Conservation (phyloP, 2,797 vertebrate genomes). For the Hippocampus kuda region DNA sequence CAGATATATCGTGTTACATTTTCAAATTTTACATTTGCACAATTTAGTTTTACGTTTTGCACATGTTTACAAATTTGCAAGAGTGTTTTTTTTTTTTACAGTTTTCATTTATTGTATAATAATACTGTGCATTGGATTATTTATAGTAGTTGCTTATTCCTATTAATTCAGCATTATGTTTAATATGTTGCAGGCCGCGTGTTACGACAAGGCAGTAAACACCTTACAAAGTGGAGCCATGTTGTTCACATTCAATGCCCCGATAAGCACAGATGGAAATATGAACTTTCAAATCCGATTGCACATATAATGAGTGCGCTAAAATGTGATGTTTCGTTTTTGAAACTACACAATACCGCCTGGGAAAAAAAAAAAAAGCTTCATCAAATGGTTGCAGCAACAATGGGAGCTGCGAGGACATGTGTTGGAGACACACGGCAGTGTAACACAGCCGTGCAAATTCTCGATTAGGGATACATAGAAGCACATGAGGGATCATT, state of each 20-base stretch:
- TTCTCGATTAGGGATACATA: slow-evolving; percentile 53
- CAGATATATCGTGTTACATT: not conserved
- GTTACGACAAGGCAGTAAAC: not conserved
- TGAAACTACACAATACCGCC: not conserved
- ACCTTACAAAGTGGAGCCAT: not conserved
- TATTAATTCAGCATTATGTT: not conserved
- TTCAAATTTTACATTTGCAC: not conserved
- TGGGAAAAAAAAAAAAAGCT: slow-evolving; percentile 23
- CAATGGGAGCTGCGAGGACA: slow-evolving; percentile 47
- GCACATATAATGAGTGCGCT: not conserved
- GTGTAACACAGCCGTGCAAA: slow-evolving; percentile 65
- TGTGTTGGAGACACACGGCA: slow-evolving; percentile 47
- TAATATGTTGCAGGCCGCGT: not conserved
- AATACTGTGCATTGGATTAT: too few species aligned
- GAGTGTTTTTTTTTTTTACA: not conserved
- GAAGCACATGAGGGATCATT: slow-evolving; percentile 59
- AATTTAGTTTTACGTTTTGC: not conserved
- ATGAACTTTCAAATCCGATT: not conserved
- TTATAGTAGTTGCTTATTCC: not conserved
- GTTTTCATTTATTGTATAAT: not conserved
- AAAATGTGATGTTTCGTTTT: slow-evolving; percentile 24
- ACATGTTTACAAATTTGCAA: too few species aligned
- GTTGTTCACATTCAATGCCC: not conserved
- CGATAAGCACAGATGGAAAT: not conserved
- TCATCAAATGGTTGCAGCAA: slow-evolving; percentile 40